Percentiles rank a stretch among this genome's conserved stretches.
These are phyloP conservation scores for Hemibagrus wyckioides DNA, from an alignment of 2,113 vertebrate species.

Conservation along the genomic window DNA sequence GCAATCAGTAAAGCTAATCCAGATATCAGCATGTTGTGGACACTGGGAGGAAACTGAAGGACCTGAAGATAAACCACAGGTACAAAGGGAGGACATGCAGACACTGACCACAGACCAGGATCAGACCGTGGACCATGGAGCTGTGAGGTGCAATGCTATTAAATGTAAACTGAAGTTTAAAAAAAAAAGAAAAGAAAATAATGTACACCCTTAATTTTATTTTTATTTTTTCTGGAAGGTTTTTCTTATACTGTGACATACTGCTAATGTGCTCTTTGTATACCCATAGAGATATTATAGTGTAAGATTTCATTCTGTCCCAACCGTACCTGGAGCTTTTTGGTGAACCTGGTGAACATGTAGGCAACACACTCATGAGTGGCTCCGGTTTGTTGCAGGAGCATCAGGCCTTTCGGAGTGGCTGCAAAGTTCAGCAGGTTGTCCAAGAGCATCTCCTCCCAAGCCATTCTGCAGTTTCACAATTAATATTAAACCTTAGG, in stretches of 20 bases:
- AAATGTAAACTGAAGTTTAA: neutral
- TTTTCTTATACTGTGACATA: neutral
- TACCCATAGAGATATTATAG: too few species aligned
- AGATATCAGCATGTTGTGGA: neutral
- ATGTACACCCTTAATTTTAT: neutral
- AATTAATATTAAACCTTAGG: neutral
- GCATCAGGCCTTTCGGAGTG: conserved; percentile 87
- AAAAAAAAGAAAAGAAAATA: neutral
- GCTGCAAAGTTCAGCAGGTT: conserved; percentile 88
- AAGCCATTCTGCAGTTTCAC: conserved; percentile 73
- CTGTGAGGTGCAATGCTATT: neutral
- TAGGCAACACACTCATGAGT: conserved; percentile 84
- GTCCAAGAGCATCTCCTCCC: conserved; percentile 92
- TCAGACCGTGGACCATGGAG: neutral
- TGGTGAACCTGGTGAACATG: conserved; percentile 86
- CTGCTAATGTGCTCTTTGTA: too few species aligned
- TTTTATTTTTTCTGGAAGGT: neutral
- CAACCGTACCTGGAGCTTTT: conserved; percentile 84
- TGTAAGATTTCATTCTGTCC: neutral
- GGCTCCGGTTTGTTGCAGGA: conserved; percentile 88
- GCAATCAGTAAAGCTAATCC: neutral
- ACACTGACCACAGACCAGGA: neutral
- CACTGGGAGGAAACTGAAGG: neutral
- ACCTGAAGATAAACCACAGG: neutral
- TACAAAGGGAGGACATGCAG: neutral